Evolutionary conservation across 2,888 invertebrate species (phyloP).

Genomic region (Drosophila quinaria): DNA sequence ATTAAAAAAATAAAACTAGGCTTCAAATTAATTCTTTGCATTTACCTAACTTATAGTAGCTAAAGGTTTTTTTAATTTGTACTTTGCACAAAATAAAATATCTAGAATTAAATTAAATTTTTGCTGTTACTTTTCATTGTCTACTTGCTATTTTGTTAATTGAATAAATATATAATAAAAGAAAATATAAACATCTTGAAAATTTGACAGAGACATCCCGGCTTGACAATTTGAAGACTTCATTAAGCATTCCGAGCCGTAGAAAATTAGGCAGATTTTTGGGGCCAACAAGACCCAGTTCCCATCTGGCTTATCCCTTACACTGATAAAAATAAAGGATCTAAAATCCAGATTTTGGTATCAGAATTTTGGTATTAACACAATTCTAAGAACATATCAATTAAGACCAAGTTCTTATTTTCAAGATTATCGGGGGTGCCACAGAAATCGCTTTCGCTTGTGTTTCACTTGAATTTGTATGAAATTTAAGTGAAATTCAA

Average conservation of each 20-base stretch:
- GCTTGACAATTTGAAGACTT: conserved; percentile 48
- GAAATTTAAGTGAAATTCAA: too few species aligned
- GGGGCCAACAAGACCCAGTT: conserved; percentile 2
- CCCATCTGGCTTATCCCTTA: conserved; percentile 12
- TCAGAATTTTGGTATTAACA: too few species aligned
- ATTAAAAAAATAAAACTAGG: not conserved
- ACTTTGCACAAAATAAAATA: not conserved
- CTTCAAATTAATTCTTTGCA: too few species aligned
- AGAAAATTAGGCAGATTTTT: conserved; percentile 55
- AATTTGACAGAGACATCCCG: conserved; percentile 15
- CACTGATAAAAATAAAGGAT: too few species aligned
- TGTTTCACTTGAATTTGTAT: too few species aligned
- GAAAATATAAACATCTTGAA: not conserved
- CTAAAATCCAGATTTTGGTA: too few species aligned
- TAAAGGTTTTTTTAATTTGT: not conserved
- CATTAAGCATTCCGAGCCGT: conserved; percentile 53
- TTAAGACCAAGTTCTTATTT: too few species aligned
- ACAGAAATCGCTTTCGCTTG: too few species aligned
- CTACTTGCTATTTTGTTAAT: not conserved
- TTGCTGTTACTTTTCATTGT: too few species aligned
- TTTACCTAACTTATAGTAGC: not conserved
- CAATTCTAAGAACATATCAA: too few species aligned
- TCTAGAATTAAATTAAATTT: not conserved
- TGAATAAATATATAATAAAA: conserved; percentile 3
- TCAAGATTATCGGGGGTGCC: too few species aligned